Evolutionary conservation across 2,113 vertebrate genomes (phyloP).

Genomic region (Anarhynchus alexandrinus): DNA sequence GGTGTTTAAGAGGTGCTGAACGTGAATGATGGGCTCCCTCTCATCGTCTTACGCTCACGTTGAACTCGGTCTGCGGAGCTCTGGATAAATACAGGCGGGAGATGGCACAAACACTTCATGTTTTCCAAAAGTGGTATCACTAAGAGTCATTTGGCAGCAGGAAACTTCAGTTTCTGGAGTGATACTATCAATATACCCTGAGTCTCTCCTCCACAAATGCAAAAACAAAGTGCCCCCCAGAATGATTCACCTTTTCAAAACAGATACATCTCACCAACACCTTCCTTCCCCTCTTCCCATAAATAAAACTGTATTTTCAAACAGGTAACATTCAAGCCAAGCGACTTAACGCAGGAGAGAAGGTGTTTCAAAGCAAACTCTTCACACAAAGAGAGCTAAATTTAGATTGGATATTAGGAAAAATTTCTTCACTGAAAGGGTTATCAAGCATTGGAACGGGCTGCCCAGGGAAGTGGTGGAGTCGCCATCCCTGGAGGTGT

Average conservation of each 20-base stretch:
- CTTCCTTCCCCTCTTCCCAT: background rate
- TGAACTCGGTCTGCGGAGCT: background rate
- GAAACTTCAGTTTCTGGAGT: background rate
- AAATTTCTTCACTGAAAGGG: background rate
- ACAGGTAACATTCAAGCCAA: fast-evolving
- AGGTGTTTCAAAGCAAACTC: background rate
- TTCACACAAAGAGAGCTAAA: background rate
- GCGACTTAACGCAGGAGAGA: fast-evolving
- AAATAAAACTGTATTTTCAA: background rate
- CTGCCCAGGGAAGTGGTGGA: background rate
- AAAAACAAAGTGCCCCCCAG: background rate
- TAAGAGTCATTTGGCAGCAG: background rate
- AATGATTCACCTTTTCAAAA: background rate
- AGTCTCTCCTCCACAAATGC: background rate
- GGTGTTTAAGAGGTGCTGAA: background rate
- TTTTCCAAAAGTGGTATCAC: background rate
- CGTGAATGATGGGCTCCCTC: background rate
- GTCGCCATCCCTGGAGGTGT: background rate
- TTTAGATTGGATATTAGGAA: background rate
- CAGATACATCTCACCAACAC: background rate
- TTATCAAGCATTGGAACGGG: background rate
- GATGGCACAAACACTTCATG: background rate
- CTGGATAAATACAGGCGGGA: background rate
- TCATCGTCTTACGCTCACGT: fast-evolving
- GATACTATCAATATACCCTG: fast-evolving